A percentile compares a stretch with the other conserved stretches of the same genome.
phyloP scores from a whole-genome alignment of 2,797 vertebrate species.

The Arremon aurantiirostris region DNA sequence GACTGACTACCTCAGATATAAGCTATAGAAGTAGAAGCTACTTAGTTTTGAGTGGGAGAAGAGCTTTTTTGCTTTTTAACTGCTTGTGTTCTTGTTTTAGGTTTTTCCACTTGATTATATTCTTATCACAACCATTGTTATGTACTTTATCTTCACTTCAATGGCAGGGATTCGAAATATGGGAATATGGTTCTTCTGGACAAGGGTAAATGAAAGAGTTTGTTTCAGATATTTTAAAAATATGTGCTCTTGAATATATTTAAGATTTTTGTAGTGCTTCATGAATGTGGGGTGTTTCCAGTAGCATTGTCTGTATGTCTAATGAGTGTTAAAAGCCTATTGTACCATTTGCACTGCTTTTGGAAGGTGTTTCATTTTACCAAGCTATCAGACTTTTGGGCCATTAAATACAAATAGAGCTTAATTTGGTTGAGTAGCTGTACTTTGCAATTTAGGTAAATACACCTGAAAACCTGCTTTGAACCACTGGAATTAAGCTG shows the following conservation, averaged over 20 bases:
- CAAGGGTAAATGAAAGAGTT: conserved; percentile 80
- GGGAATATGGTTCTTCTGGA: conserved; percentile 99
- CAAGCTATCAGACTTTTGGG: neutral
- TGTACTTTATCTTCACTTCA: conserved; percentile 98
- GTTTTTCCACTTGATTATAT: conserved; percentile 98
- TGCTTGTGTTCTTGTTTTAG: conserved; percentile 70
- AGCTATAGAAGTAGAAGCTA: neutral
- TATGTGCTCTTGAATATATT: neutral
- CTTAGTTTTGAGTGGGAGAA: neutral
- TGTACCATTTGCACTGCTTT: neutral
- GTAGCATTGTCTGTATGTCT: neutral
- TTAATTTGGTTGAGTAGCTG: neutral
- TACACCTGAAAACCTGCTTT: neutral
- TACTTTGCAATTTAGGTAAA: neutral
- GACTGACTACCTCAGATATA: neutral
- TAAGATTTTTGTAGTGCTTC: neutral
- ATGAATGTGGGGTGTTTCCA: neutral
- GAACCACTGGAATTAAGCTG: neutral
- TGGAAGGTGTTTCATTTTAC: neutral
- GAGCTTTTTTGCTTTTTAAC: neutral
- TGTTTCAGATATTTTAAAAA: neutral
- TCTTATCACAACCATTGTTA: conserved; percentile 93
- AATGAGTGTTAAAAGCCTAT: neutral
- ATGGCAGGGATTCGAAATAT: conserved; percentile 98
- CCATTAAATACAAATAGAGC: neutral